Evolutionary conservation across 1,140 invertebrate genomes (phyloP), one percentile per base, ranked within the genome.

Genomic region (Physella acuta): DNA sequence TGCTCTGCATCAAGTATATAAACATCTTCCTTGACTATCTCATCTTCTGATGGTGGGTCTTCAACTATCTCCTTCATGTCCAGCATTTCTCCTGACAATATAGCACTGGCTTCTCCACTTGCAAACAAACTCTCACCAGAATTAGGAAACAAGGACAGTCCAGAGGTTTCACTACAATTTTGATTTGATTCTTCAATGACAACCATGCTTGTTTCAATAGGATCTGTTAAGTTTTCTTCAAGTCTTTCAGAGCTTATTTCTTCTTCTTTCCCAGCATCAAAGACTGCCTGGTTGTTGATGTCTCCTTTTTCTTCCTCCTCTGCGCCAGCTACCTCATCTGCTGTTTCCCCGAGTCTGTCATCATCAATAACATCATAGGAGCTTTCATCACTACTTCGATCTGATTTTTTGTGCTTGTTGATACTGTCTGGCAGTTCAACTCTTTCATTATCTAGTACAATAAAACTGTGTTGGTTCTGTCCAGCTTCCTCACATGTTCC

Each of bases 331-430:
- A 20, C 37, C 14, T 68, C 53, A 4, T 59, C 65, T 26, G 59
- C 33, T 8, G 1, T 20, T 11, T 68, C 66, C n/a, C 8, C 66
- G 17, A 61, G 34, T 24, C 20, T 28, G 1, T 61, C 34, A 61
- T 61, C 36, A 24, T 68, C 66, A 30, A 68, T 51, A 33, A 68
- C 66, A 60, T 68, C 66, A 60, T 68, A 68, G 2, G 66, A 68
- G 28, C 66, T 68, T 30, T 68, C 66, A 37, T 68, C 66, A 33
- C 66, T 68, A 39, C 66, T 68, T n/a, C 56, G n/a, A 24, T 68
- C 66, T 28, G 66, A 68, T 33, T 68, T 68, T 60, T 52, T 68
- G 8, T 11, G 3, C 11, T 17, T 11, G 24, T 55, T 55, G 8
- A 8, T 20, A 55, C 5, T 5, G 3, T 5, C 2, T 11, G 49